Evolutionary conservation across 2,888 invertebrate species (phyloP), one percentile per base, ranked within the genome.

Genomic region (Mythimna loreyi): DNA sequence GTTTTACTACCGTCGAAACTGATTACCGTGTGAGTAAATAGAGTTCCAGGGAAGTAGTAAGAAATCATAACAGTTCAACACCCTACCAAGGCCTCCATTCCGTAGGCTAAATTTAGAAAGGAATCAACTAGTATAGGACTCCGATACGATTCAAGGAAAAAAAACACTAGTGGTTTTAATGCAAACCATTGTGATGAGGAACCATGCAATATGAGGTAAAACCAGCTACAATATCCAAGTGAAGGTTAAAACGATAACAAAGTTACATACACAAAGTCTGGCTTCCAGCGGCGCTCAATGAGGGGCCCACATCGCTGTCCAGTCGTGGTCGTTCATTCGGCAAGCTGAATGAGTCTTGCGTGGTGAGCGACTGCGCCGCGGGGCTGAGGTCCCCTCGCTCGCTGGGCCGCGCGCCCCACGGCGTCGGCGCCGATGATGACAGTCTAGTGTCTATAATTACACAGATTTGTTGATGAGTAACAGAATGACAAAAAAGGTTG

Each of bases 301-400:
- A 92, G 2, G 96, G 92, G 0, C 96, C 96, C 25, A 96, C 95
- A 86, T 96, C 96, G 85, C 96, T 96, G 88, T 96, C 95, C 53
- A 96, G 90, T 1, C 96, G 89, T 56, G 90, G 87, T 4, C 95
- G 75, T 56, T 86, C 84, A 70, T 87, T 88, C 23, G 71, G 71
- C 68, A 90, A 70, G 78, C 81, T 89, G 85, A 91, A 92, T 11
- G 94, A 93, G 65, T 86, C 88, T 81, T 89, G 92, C 59, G 92
- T 85, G 75, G 82, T 84, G 50, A 94, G 88, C 3, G 94, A 93
- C 79, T 87, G 89, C 13, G 86, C 92, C 19, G 91, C 87, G 19
- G 94, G 94, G 56, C 93, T 93, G 65, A 75, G 53, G 81, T 90
- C 91, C 5, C 89, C 91, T 4, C 65, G 83, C 30, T 61, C 85